A percentile compares a stretch with the other conserved stretches of the same genome.
These are phyloP conservation scores for Disparrhopalites patrizii DNA, from an alignment of 2,888 invertebrate genomes.

Conservation along the genomic window DNA sequence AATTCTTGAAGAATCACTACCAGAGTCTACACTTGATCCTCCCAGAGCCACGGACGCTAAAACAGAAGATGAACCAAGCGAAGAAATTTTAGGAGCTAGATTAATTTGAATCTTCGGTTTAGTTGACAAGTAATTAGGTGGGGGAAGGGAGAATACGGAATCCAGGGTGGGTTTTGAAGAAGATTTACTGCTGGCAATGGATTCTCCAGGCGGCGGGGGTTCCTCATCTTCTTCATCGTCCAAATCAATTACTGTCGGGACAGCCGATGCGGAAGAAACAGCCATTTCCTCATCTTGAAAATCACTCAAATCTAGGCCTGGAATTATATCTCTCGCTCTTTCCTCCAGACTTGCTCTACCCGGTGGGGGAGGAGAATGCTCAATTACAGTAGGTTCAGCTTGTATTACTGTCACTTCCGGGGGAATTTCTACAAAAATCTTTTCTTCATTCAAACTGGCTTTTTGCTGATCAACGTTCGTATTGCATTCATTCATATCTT, in stretches of 20 bases:
- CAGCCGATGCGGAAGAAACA: slow-evolving; percentile 18
- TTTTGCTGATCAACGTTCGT: no score
- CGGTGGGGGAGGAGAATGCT: no score
- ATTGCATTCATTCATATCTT: slow-evolving; percentile 20
- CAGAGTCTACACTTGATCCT: no score
- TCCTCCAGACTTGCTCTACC: no score
- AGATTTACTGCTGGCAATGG: slow-evolving; percentile 19
- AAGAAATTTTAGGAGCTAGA: slow-evolving; percentile 21
- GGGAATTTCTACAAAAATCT: not conserved
- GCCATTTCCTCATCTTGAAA: slow-evolving; percentile 15
- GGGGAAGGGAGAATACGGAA: slow-evolving; percentile 34
- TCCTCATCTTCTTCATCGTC: slow-evolving; percentile 31
- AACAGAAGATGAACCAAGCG: not conserved
- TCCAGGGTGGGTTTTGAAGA: slow-evolving; percentile 1
- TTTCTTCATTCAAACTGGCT: not conserved
- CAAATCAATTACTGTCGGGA: slow-evolving; percentile 17
- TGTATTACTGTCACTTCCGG: not conserved
- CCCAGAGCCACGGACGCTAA: not conserved
- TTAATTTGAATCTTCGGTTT: slow-evolving; percentile 46
- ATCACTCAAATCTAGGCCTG: slow-evolving; percentile 24
- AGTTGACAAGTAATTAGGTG: slow-evolving; percentile 20
- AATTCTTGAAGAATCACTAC: not conserved
- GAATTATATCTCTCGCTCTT: not conserved
- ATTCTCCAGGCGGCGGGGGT: slow-evolving; percentile 36
- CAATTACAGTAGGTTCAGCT: not conserved